Evolutionary conservation across 2,888 invertebrate genomes (phyloP), one percentile per base, ranked within the genome.

Genomic region (Cephus pygmeus): DNA sequence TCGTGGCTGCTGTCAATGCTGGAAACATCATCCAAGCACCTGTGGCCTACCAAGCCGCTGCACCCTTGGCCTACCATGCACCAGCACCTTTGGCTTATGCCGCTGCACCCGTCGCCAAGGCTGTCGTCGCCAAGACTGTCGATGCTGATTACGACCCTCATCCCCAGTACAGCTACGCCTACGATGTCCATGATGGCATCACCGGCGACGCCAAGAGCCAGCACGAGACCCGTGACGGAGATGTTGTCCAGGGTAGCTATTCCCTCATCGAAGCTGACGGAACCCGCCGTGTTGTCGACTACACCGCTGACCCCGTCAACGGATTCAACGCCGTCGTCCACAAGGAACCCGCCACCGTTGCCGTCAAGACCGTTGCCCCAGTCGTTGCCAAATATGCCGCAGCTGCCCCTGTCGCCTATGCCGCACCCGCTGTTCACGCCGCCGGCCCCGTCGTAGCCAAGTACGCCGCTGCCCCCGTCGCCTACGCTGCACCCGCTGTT

Each of bases 391-490:
- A 94, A 83, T 92, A 91, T 86, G 91, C 92, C 82, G 84, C 85
- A n/a, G 82, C 87, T 69, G 83, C 87, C 71, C 93, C 84, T 88
- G 92, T 88, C 92, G 92, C 84, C 36, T 92, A 92, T 23, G 92
- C 93, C 1, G 91, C 93, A 3, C 92, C 93, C 0, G 76, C 34
- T 34, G 76, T 34, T 69, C n/a, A 69, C 69, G 95, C 94, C 30
- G 95, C 94, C n/a, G 75, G 73, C 35, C 77, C 77, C 0, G 69
- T 77, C 89, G 95, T 94, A 88, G 95, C 95, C 87, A 69, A 69
- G 69, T 94, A 94, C 4, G 94, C 95, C 85, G 69, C 40, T 15
- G 40, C 69, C 12, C 73, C 77, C 33, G n/a, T 73, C 56, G 73
- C 76, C 74, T 69, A 81, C 75, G 76, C 23, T 4, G 73, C 73